Base-by-base conservation (phyloP, 2,888 invertebrate species). In the Chloromyia formosa region DNA sequence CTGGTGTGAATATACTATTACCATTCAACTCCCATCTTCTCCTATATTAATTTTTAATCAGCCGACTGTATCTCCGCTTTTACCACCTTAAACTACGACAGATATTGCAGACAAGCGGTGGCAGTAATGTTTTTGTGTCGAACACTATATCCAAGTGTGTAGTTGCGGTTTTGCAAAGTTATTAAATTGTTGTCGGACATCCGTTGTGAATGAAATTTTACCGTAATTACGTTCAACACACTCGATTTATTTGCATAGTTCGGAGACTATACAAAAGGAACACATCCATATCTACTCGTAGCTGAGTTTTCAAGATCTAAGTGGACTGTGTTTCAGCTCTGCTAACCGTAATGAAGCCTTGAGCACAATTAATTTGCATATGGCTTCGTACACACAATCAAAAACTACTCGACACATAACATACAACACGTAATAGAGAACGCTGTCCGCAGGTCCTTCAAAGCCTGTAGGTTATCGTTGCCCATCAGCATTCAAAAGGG, bases 191-290 rank as follows among this genome's bases (percentile, higher is more conserved):
- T 74, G 56, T 35, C 69, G 73, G 73, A 75, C 74, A 69, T 73
- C 69, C 60, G 54, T 61, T 10, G 68, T 62, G 42, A 58, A 68
- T 73, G 69, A 75, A 75, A 74, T 74, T 75, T 75, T 60, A 68
- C 61, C 73, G 73, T 73, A 75, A 75, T 75, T 75, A 74, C 69
- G 72, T 69, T 68, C 74, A 66, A 75, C 75, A 35, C 27, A 49
- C 27, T 68, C 74, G 74, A 75, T 74, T 74, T 75, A 75, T 75
- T 73, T 75, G 75, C 74, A 74, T 69, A 74, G 7, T 64, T 18
- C 62, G 4, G 53, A 14, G 53, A 16, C 53, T 20, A 20, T 56
- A 56, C 40, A 9, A 62, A 40, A 62, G 42, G 10, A 42, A 18
- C 27, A 35, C 7, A 7, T 35, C 2, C 2, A 35, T 35, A 35